Evolutionary conservation across 2,888 invertebrate genomes (phyloP), one percentile per base, ranked within the genome.

Genomic region (Fragum fragum): DNA sequence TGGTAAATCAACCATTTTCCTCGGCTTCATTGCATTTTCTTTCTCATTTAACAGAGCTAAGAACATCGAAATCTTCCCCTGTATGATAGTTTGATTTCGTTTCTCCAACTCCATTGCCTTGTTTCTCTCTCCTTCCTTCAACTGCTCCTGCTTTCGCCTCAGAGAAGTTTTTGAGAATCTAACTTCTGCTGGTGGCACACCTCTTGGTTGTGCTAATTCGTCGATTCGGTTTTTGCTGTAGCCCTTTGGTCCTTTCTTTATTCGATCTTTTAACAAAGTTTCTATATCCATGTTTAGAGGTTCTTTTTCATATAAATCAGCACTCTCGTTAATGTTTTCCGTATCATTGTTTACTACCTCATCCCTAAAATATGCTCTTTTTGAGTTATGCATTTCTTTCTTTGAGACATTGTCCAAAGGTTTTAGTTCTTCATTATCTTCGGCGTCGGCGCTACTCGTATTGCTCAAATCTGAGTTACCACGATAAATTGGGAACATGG

Each of bases 151-250:
- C 47, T 76, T 82, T 23, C 76, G 80, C 68, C 77, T 74, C 18
- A 88, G 73, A n/a, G 83, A 85, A 53, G 79, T 75, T 61, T 87
- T 88, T 0, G 88, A 86, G 66, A 87, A 88, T 23, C 87, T 63
- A 0, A 87, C 73, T 53, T 86, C 87, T 18, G 82, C 82, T 16
- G 82, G 82, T 0, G 71, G 81, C 14, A 85, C 88, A 1, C 82
- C 82, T 73, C 82, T 80, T 0, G 88, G 88, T 26, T 57, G 74
- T 11, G 86, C 71, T 2, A 88, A 59, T 72, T 86, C 80, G 0
- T 79, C 73, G 7, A 88, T 69, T 16, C 87, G 82, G 59, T 78
- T 72, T 36, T 59, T 75, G 21, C 70, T 83, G 47, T 68, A 84
- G 16, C 76, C 79, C 76, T 77, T 73, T 29, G 42, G 55, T 36